Conservation (phyloP, 35 echinoderm and acorn worm species). For the Holothuria glaberrima region DNA sequence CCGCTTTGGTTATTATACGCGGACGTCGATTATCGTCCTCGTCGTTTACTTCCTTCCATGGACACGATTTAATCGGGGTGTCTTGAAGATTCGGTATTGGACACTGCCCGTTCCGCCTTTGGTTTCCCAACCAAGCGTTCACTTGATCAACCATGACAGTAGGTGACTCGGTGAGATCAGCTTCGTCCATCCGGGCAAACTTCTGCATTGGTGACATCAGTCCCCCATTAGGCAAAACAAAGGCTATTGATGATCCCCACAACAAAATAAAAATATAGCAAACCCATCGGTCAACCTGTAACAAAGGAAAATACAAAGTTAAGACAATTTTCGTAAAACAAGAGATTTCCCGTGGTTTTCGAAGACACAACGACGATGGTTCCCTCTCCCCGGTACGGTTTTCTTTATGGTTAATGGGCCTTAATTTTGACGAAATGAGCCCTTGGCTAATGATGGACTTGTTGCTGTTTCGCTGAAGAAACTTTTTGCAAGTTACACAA, state of each 20-base stretch:
- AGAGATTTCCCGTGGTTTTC: too few relatives aligned
- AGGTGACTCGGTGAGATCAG: background rate
- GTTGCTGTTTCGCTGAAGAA: too few relatives aligned
- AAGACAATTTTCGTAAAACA: too few relatives aligned
- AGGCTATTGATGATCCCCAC: background rate
- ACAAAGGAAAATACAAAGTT: background rate
- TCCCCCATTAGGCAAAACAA: background rate
- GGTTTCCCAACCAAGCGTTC: background rate
- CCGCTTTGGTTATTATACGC: background rate
- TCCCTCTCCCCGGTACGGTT: too few relatives aligned
- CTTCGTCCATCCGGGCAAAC: background rate
- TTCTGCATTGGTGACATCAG: background rate
- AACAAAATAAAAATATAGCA: background rate
- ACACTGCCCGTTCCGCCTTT: background rate
- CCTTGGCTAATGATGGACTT: too few relatives aligned
- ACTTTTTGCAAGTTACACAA: too few relatives aligned
- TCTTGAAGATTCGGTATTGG: background rate
- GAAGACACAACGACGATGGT: too few relatives aligned
- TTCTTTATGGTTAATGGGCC: too few relatives aligned
- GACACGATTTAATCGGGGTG: background rate
- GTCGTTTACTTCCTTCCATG: background rate
- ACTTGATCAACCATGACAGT: background rate
- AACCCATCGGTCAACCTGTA: background rate
- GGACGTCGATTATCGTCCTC: constrained; percentile 1
- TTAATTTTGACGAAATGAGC: too few relatives aligned